Percentiles rank a stretch among this genome's conserved stretches.
phyloP scores from a whole-genome alignment of 1,140 invertebrate species.

The Halictus rubicundus region DNA sequence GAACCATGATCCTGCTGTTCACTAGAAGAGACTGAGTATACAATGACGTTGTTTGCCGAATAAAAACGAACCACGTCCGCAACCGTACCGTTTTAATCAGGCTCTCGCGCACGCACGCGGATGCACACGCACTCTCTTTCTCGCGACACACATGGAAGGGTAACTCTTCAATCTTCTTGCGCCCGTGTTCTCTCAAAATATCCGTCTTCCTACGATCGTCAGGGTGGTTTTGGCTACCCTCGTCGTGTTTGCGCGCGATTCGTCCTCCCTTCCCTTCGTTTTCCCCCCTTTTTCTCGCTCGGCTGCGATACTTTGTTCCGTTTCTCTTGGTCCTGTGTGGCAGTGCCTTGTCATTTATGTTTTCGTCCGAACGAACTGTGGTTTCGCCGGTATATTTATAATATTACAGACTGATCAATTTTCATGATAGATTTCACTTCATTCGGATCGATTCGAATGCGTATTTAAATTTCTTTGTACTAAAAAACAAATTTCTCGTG shows the following conservation, averaged over 20 bases:
- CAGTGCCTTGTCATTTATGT: constrained; percentile 73
- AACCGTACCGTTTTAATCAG: constrained; percentile 23
- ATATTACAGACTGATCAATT: too few relatives aligned
- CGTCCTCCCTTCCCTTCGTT: background rate
- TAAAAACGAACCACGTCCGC: constrained; percentile 64
- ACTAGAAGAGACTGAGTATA: constrained; percentile 70
- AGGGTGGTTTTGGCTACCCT: constrained; percentile 37
- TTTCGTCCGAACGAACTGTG: background rate
- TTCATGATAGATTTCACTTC: too few relatives aligned
- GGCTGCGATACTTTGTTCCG: constrained; percentile 9
- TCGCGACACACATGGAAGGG: constrained; percentile 48
- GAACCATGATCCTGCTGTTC: constrained; percentile 61
- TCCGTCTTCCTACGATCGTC: constrained; percentile 16
- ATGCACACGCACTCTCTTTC: background rate
- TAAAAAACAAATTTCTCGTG: too few relatives aligned
- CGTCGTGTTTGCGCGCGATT: constrained; percentile 10
- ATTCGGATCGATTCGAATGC: too few relatives aligned
- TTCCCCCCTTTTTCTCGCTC: background rate
- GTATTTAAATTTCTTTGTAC: too few relatives aligned
- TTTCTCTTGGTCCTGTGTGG: constrained; percentile 73
- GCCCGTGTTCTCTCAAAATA: background rate
- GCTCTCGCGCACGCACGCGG: constrained; percentile 14
- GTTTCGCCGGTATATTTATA: background rate
- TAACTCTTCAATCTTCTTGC: constrained; percentile 14
- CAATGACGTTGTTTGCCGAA: constrained; percentile 73